These are phyloP conservation scores for Cherax destructor DNA, from an alignment of 1,140 invertebrate species.

Conservation along the genomic window DNA sequence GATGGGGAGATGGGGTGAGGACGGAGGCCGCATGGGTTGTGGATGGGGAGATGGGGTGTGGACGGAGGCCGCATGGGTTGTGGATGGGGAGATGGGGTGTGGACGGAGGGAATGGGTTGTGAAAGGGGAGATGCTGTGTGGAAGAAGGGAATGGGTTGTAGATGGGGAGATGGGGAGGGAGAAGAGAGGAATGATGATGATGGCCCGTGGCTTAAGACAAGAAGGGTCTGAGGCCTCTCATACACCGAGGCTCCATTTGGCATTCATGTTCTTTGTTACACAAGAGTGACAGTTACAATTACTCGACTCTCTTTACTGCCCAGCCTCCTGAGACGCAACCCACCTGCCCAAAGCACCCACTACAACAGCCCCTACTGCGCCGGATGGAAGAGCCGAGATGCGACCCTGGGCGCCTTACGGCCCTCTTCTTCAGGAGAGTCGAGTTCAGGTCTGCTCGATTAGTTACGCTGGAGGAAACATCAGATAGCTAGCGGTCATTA, in stretches of 20 bases:
- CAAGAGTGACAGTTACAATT: conserved; percentile 60
- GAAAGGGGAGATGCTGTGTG: not conserved
- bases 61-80: too few species aligned
- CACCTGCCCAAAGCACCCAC: not conserved
- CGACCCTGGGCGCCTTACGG: not conserved
- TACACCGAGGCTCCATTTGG: conserved; percentile 47
- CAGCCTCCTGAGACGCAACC: not conserved
- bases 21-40: too few species aligned
- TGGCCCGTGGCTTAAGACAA: conserved; percentile 35
- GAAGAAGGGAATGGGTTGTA: not conserved
- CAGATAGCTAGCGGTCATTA: conserved; percentile 52
- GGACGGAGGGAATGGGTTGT: not conserved
- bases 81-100: not conserved
- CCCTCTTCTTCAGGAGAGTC: conserved; percentile 37
- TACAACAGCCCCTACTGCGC: not conserved
- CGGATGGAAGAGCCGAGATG: not conserved
- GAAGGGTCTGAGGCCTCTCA: conserved; percentile 15
- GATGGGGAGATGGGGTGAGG: too few species aligned
- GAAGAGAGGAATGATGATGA: not conserved
- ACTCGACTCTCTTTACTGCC: conserved; percentile 57
- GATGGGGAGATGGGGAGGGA: not conserved
- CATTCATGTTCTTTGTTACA: conserved; percentile 65
- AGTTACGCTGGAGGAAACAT: conserved; percentile 55
- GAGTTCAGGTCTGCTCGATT: conserved; percentile 51
- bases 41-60: too few species aligned